These are phyloP conservation scores for Antennarius striatus DNA, from an alignment of 2,113 vertebrate species.

Conservation along the genomic window DNA sequence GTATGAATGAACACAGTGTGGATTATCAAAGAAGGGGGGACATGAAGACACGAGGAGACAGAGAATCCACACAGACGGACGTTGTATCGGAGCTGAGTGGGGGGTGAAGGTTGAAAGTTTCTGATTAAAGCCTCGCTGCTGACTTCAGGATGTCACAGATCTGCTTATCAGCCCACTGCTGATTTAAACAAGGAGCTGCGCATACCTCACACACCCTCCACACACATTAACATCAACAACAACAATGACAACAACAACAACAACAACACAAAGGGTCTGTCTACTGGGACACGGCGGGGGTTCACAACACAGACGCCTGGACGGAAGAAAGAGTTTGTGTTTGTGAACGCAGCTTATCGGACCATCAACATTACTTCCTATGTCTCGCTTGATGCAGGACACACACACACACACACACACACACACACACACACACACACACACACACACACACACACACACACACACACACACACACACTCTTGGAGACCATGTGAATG, in stretches of 20 bases:
- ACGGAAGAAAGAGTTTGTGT: conserved; percentile 9
- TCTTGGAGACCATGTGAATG: background rate
- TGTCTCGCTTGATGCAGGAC: conserved; percentile 47
- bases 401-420: conserved; percentile 31
- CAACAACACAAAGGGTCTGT: background rate
- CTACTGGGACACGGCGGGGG: background rate
- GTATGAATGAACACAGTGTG: background rate
- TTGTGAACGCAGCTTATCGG: conserved; percentile 45
- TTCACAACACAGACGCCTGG: background rate
- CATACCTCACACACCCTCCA: conserved; percentile 38
- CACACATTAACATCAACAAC: background rate
- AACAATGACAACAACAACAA: background rate
- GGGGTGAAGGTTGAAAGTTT: conserved; percentile 25
- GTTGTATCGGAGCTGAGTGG: conserved; percentile 39
- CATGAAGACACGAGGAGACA: conserved; percentile 14
- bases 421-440: conserved; percentile 26
- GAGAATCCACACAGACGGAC: background rate
- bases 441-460: conserved; percentile 26
- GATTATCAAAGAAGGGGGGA: conserved; percentile 15
- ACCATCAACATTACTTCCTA: conserved; percentile 63
- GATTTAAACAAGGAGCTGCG: conserved; percentile 40
- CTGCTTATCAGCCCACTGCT: conserved; percentile 41
- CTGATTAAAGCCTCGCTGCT: conserved; percentile 48
- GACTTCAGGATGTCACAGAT: conserved; percentile 14
- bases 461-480: background rate